Conservation (phyloP, 2,113 vertebrate genomes). For the Gyps fulvus region DNA sequence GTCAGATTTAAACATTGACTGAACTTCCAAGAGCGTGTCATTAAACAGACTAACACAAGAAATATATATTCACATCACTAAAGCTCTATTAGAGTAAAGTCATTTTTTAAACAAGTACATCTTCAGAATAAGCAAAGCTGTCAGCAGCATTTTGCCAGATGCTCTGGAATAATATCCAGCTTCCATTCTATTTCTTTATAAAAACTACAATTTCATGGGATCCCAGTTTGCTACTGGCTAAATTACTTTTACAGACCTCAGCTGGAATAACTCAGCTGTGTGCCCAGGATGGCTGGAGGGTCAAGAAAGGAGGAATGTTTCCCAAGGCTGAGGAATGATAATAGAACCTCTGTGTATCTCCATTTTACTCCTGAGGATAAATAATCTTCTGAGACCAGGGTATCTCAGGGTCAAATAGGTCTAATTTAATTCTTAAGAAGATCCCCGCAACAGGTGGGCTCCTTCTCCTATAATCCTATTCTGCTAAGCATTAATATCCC, state of each 20-base stretch:
- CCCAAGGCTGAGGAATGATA: neutral
- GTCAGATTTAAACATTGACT: neutral
- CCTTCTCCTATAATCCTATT: neutral
- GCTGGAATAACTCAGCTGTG: neutral
- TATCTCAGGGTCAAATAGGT: neutral
- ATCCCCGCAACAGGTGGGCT: neutral
- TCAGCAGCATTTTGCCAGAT: neutral
- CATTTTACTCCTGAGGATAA: neutral
- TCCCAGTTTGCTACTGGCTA: neutral
- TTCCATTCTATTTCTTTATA: neutral
- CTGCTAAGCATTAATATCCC: neutral
- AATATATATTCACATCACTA: neutral
- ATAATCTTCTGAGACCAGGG: neutral
- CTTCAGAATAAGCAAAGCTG: conserved; percentile 6
- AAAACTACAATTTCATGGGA: neutral
- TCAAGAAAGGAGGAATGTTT: neutral
- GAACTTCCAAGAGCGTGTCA: neutral
- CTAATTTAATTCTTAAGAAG: neutral
- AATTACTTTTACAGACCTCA: conserved; percentile 3
- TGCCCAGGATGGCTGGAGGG: neutral
- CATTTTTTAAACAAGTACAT: neutral
- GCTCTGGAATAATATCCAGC: neutral
- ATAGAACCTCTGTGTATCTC: neutral
- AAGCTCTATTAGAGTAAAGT: neutral
- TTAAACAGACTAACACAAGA: neutral